A percentile compares a stretch with the other conserved stretches of the same genome.
phyloP scores from a whole-genome alignment of 2,797 vertebrate species.

The Acropternis orthonyx region DNA sequence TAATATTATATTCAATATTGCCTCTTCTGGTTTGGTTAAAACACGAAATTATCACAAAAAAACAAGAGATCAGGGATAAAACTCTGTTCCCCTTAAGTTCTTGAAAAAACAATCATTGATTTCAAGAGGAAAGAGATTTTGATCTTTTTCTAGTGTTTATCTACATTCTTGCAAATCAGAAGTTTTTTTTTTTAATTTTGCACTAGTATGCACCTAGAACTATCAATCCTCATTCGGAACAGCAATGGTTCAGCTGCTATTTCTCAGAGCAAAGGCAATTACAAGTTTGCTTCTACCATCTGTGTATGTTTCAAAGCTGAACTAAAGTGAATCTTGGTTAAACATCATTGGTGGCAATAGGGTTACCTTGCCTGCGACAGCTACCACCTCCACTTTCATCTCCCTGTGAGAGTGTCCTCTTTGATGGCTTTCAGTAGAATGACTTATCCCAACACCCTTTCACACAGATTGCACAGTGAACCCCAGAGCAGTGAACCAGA shows the following conservation, averaged over 20 bases:
- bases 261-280: not conserved
- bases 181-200: not conserved
- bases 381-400: not conserved
- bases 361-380: not conserved
- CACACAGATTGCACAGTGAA: not conserved
- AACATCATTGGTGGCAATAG: not conserved
- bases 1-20: conserved; percentile 34
- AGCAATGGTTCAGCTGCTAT: not conserved
- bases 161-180: not conserved
- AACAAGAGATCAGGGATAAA: not conserved
- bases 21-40: conserved; percentile 25
- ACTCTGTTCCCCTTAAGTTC: not conserved
- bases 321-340: not conserved
- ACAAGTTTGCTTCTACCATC: not conserved
- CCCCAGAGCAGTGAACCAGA: not conserved
- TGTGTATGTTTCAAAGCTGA: not conserved
- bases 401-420: not conserved
- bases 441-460: not conserved
- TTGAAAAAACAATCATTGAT: not conserved
- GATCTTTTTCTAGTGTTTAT: not conserved
- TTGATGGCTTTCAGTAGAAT: conserved; percentile 6
- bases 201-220: not conserved
- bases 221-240: not conserved
- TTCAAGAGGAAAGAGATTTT: not conserved
- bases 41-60: not conserved